These are phyloP conservation scores for Vireo griseus DNA, from an alignment of 2,797 vertebrate species.

Conservation along the genomic window DNA sequence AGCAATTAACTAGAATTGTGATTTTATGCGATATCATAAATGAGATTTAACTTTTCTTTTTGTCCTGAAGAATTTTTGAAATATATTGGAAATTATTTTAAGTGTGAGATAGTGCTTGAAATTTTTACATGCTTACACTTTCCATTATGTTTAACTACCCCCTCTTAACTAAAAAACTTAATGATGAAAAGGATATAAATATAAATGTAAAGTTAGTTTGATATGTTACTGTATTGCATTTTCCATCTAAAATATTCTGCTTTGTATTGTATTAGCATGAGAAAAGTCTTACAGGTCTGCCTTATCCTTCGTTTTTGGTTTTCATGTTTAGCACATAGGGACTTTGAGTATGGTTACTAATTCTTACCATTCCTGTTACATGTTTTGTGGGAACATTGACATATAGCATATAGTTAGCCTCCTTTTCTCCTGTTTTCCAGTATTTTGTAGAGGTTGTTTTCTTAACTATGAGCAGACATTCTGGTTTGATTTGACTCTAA, in stretches of 20 bases:
- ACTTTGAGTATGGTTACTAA: background rate
- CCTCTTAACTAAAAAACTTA: background rate
- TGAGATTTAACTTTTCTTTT: background rate
- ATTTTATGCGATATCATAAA: background rate
- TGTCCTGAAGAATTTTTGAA: background rate
- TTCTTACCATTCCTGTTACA: background rate
- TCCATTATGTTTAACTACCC: background rate
- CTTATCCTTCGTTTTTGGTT: background rate
- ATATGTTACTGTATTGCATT: background rate
- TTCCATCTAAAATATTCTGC: background rate
- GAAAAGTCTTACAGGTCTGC: background rate
- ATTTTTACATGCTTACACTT: background rate
- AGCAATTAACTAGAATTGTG: background rate
- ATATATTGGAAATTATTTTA: background rate
- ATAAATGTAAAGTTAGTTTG: background rate
- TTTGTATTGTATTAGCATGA: background rate
- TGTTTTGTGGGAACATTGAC: background rate
- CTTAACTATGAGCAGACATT: background rate
- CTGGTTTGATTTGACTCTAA: background rate
- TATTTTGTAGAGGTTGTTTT: background rate
- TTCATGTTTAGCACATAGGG: background rate
- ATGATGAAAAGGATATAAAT: background rate
- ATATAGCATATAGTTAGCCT: background rate
- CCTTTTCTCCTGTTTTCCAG: background rate
- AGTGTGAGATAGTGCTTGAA: background rate